Conservation (phyloP, 2,113 vertebrate genomes). For the Castor canadensis region DNA sequence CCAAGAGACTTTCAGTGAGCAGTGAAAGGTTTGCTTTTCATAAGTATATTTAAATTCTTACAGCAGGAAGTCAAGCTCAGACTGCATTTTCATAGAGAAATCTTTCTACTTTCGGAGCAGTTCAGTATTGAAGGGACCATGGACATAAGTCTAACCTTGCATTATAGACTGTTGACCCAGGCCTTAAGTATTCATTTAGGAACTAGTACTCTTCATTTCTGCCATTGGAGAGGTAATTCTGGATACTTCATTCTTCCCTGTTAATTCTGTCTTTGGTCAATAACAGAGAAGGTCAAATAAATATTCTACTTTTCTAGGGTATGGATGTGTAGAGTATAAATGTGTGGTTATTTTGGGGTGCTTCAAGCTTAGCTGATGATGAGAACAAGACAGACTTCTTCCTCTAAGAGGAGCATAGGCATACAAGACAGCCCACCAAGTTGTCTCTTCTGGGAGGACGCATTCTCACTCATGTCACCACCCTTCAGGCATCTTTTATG, state of each 20-base stretch:
- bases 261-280: background rate
- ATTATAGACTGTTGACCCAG: background rate
- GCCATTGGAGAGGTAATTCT: background rate
- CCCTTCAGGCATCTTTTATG: too few relatives aligned
- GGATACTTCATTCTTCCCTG: background rate
- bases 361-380: background rate
- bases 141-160: background rate
- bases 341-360: background rate
- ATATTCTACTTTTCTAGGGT: background rate
- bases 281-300: background rate
- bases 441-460: background rate
- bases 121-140: background rate
- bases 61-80: background rate
- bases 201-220: background rate
- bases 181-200: background rate
- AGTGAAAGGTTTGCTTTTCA: background rate
- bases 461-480: background rate
- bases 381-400: background rate
- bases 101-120: background rate
- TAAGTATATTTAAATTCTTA: background rate
- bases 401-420: accelerated
- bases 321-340: background rate
- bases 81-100: background rate
- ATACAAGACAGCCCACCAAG: background rate
- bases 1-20: background rate